Conservation (phyloP, 2,797 vertebrate species). For the Leptodactylus fallax region DNA sequence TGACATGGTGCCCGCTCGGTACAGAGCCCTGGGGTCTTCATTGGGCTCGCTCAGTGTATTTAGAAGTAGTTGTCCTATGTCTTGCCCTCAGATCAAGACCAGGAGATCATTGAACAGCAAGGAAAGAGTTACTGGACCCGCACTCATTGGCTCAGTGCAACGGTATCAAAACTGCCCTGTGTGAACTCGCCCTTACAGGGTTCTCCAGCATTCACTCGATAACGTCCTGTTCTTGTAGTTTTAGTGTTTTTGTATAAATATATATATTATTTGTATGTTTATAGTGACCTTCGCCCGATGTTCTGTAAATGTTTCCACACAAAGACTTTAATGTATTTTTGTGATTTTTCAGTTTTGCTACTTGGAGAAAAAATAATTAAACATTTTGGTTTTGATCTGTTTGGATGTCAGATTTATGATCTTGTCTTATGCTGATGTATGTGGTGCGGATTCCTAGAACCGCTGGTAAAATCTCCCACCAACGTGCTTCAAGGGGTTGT, state of each 20-base stretch:
- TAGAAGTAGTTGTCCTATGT: no score
- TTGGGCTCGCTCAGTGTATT: no score
- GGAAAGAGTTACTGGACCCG: not conserved
- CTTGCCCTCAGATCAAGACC: no score
- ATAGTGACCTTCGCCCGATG: not conserved
- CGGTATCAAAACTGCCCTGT: not conserved
- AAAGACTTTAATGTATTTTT: not conserved
- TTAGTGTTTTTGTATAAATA: conserved; percentile 11
- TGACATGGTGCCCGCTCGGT: no score
- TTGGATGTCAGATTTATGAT: not conserved
- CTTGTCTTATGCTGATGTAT: no score
- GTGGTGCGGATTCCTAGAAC: no score
- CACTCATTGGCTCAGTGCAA: no score
- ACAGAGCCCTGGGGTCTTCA: no score
- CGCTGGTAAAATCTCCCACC: no score
- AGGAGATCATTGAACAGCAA: not conserved
- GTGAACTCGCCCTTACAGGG: not conserved
- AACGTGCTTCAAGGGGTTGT: no score
- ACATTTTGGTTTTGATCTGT: not conserved
- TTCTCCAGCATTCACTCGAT: not conserved
- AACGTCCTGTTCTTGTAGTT: not conserved
- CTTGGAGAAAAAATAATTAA: not conserved
- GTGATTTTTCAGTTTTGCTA: not conserved
- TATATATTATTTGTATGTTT: not conserved
- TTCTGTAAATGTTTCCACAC: conserved; percentile 11